A percentile compares a stretch with the other conserved stretches of the same genome.
Evolutionary conservation across 2,888 invertebrate genomes (phyloP).

Genomic region (Hermodice carunculata): DNA sequence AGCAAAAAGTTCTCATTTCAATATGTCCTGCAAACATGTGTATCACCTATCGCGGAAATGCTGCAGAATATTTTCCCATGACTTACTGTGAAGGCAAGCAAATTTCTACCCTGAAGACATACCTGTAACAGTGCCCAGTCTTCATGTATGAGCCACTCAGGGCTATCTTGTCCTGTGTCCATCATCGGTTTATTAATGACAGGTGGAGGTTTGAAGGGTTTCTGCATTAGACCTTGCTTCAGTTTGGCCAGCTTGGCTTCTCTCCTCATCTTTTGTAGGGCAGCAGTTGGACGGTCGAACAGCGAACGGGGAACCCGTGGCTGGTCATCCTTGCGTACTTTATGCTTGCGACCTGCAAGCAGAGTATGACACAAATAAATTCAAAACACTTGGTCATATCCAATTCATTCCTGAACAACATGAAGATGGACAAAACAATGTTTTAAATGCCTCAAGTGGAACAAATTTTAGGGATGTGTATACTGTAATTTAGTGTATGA

Average conservation of each 20-base stretch:
- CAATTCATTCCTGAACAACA: too few species aligned
- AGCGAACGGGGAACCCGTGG: conserved; percentile 84
- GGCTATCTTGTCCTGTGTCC: conserved; percentile 72
- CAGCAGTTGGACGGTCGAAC: conserved; percentile 84
- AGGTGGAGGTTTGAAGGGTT: conserved; percentile 40
- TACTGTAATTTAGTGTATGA: too few species aligned
- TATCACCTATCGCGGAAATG: too few species aligned
- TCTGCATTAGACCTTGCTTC: conserved; percentile 57
- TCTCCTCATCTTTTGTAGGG: conserved; percentile 81
- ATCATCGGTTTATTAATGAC: conserved; percentile 46
- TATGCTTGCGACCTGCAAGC: conserved; percentile 65
- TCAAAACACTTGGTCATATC: too few species aligned
- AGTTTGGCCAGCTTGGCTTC: conserved; percentile 84
- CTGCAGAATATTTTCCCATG: too few species aligned
- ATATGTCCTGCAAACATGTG: too few species aligned
- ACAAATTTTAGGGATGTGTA: too few species aligned
- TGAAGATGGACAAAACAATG: too few species aligned
- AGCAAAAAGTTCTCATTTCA: too few species aligned
- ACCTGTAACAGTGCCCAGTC: conserved; percentile 84
- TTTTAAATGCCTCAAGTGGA: too few species aligned
- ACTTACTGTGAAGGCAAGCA: too few species aligned
- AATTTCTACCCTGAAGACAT: not conserved
- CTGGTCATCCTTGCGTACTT: conserved; percentile 79
- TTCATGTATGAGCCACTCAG: conserved; percentile 92
- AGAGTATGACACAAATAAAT: too few species aligned